Percentiles rank a stretch among this genome's conserved stretches.
Evolutionary conservation across 1,140 invertebrate species (phyloP).

Genomic region (Marisa cornuarietis): DNA sequence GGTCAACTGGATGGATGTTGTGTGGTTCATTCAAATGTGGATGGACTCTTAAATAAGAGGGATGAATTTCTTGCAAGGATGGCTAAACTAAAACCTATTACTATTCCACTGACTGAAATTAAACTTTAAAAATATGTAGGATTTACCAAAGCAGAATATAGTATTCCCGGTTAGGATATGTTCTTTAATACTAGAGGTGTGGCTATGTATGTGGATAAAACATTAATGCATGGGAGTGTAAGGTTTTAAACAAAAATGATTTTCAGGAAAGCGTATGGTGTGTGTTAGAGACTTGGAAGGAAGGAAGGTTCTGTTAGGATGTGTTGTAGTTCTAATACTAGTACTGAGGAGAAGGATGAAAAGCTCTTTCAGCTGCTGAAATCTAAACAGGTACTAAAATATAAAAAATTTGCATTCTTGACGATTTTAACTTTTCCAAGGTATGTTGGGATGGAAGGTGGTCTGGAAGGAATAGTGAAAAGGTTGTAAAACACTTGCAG

Average conservation of each 20-base stretch:
- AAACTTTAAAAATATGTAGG: background rate
- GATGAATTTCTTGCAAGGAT: background rate
- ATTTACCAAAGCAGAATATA: background rate
- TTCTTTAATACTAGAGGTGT: no score
- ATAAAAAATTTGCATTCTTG: slow-evolving; percentile 5
- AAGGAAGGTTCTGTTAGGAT: background rate
- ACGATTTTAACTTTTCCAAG: slow-evolving; percentile 1
- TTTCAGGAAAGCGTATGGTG: slow-evolving; percentile 4
- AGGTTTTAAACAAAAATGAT: background rate
- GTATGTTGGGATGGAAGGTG: background rate
- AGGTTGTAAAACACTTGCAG: background rate
- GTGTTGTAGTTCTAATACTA: background rate
- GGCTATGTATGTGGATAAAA: background rate
- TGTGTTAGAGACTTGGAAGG: background rate
- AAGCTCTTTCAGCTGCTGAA: no score
- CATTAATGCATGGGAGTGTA: slow-evolving; percentile 1
- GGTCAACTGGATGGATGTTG: no score
- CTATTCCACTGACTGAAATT: background rate
- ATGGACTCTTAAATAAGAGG: slow-evolving; percentile 5
- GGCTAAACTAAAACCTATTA: background rate
- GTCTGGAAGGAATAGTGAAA: background rate
- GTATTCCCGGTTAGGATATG: slow-evolving; percentile 3
- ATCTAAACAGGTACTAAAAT: background rate
- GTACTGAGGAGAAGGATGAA: no score
- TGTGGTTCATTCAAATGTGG: no score